phyloP scores from a whole-genome alignment of 2,797 vertebrate species.

The Tragopan temminckii region DNA sequence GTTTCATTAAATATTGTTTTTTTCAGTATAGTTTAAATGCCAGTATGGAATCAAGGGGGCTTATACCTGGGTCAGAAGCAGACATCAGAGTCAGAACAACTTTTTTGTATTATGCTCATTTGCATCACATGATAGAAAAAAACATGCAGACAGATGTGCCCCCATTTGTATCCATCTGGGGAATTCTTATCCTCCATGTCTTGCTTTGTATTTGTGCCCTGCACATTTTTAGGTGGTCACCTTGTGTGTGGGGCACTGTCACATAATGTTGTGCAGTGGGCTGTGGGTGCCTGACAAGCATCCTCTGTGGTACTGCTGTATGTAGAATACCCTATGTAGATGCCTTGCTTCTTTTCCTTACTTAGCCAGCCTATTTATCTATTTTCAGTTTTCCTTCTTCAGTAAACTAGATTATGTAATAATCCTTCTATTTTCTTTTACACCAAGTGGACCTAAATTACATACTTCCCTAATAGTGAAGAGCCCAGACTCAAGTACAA shows the following conservation, averaged over 20 bases:
- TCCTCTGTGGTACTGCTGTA: not conserved
- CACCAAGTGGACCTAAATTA: not conserved
- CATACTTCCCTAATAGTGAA: not conserved
- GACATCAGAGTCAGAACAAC: not conserved
- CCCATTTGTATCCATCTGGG: not conserved
- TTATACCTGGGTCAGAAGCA: not conserved
- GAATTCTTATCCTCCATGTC: not conserved
- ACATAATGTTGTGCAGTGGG: not conserved
- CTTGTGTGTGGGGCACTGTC: not conserved
- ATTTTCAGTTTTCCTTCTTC: not conserved
- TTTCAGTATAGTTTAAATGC: not conserved
- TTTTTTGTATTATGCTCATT: not conserved
- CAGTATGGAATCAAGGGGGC: not conserved
- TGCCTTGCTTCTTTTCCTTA: not conserved
- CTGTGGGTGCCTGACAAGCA: not conserved
- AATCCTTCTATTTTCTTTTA: not conserved
- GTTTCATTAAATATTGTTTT: not conserved
- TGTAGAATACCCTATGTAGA: not conserved
- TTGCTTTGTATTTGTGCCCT: not conserved
- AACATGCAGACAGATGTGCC: not conserved
- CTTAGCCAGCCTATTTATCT: not conserved
- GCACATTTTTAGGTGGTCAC: rapidly evolving
- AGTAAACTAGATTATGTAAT: not conserved
- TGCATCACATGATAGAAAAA: not conserved
- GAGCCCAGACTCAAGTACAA: not conserved